Base-by-base conservation (phyloP, 1,140 invertebrate genomes). In the Bombus superbus region DNA sequence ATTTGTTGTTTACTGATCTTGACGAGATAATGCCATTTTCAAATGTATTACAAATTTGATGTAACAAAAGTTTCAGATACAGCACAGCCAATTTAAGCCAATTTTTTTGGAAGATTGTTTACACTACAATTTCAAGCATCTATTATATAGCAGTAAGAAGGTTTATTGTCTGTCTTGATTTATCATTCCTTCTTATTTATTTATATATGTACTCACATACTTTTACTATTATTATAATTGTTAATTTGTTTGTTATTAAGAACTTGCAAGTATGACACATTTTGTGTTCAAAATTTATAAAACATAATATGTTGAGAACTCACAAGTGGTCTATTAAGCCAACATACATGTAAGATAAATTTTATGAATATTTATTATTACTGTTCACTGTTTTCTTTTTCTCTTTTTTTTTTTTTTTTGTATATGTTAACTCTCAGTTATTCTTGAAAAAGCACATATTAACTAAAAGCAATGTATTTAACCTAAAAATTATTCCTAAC, bases 401-500 rank as follows among this genome's bases (percentile, higher is more conserved):
- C 3, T 38, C 25, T 11, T 18, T 13, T 68, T n/a, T 77, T 59
- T 44, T 71, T n/a, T n/a, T 59, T 62, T 25, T 13, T 44, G 22
- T 42, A 64, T 40, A 71, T 40, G 76, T 85, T 80, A 79, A 84
- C 76, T 79, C 83, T 72, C 53, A 53, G 1, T 80, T 38, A 78
- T 57, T 72, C 4, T 53, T 38, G 1, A 47, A 42, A 69, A 57
- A 68, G 44, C 40, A 71, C 25, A 68, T 35, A 68, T 32, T 59
- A 76, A 83, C n/a, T 83, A 76, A 42, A 83, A 71, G 57, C 62
- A 83, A 77, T 73, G 44, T 66, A 83, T 78, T 38, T 78, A 83
- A 86, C 66, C 81, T 53, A 40, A 57, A 86, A 78, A 62, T 72
- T 68, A 72, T 86, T 83, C 81, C 25, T 83, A 83, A 72, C 40